A percentile compares a stretch with the other conserved stretches of the same genome.
These are phyloP conservation scores for Palythoa grandis DNA, from an alignment of 92 coral and sea anemone genomes.

Conservation along the genomic window DNA sequence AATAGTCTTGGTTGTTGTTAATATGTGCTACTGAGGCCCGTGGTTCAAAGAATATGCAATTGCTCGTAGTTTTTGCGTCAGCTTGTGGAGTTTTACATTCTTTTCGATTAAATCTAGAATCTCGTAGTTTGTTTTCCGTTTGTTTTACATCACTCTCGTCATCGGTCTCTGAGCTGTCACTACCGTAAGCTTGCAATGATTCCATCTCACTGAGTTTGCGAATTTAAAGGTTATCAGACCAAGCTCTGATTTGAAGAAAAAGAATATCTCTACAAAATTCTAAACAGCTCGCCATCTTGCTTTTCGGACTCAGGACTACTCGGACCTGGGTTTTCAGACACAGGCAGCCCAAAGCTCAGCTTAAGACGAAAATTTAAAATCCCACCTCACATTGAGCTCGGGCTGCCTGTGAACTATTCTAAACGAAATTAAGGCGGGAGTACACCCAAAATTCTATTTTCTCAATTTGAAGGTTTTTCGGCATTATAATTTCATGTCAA, in stretches of 20 bases:
- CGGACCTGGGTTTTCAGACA: not conserved
- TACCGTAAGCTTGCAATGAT: not conserved
- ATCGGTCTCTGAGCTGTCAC: slow-evolving; percentile 9
- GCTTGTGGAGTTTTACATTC: not conserved
- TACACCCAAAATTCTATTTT: too few species aligned
- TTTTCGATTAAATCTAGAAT: not conserved
- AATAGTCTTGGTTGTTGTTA: too few species aligned
- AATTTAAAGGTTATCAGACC: too few species aligned
- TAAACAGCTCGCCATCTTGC: not conserved
- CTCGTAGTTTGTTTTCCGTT: not conserved
- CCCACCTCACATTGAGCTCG: too few species aligned
- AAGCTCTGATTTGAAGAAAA: too few species aligned
- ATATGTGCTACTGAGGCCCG: not conserved
- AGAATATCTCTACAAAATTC: not conserved
- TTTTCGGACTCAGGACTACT: not conserved
- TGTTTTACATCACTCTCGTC: not conserved
- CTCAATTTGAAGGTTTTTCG: too few species aligned
- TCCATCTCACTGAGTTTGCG: not conserved
- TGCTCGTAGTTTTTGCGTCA: not conserved
- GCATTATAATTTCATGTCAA: too few species aligned
- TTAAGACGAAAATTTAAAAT: too few species aligned
- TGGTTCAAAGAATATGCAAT: not conserved
- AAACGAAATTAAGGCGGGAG: too few species aligned
- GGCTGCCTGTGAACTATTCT: too few species aligned
- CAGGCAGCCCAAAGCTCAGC: not conserved